phyloP scores from a whole-genome alignment of 2,113 vertebrate species.

The Passer domesticus region DNA sequence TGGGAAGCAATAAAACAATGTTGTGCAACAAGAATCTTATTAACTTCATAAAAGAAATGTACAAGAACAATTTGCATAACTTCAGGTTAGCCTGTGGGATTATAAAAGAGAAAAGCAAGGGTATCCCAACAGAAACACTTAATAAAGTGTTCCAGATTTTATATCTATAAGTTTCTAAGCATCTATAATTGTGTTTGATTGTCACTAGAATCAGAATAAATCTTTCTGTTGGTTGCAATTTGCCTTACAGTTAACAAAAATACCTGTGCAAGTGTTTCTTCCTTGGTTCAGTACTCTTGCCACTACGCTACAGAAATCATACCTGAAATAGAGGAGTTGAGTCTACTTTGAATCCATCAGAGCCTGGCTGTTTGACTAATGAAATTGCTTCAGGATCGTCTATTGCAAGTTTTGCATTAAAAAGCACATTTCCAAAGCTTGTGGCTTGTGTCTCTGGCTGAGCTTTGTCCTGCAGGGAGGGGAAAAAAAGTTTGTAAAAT shows the following conservation, averaged over 20 bases:
- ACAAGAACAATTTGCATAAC: neutral
- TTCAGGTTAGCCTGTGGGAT: neutral
- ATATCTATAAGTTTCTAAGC: neutral
- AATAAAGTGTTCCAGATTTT: neutral
- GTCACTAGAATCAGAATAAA: neutral
- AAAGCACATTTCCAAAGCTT: slow-evolving; percentile 84
- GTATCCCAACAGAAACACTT: neutral
- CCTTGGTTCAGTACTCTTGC: neutral
- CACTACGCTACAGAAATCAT: neutral
- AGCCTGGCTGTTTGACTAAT: slow-evolving; percentile 88
- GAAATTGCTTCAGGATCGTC: slow-evolving; percentile 87
- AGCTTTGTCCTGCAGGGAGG: slow-evolving; percentile 84
- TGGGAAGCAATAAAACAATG: neutral
- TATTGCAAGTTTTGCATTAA: slow-evolving; percentile 86
- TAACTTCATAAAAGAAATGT: neutral
- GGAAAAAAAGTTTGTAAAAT: neutral
- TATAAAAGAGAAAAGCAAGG: neutral
- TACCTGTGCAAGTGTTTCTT: neutral
- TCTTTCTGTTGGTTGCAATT: neutral
- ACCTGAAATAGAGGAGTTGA: slow-evolving; percentile 92
- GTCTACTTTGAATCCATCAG: slow-evolving; percentile 92
- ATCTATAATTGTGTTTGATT: neutral
- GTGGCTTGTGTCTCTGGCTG: slow-evolving; percentile 90
- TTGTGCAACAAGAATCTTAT: neutral
- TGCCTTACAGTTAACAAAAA: neutral